Base-by-base conservation (phyloP, 2,888 invertebrate species). In the Drosophila antonietae region DNA sequence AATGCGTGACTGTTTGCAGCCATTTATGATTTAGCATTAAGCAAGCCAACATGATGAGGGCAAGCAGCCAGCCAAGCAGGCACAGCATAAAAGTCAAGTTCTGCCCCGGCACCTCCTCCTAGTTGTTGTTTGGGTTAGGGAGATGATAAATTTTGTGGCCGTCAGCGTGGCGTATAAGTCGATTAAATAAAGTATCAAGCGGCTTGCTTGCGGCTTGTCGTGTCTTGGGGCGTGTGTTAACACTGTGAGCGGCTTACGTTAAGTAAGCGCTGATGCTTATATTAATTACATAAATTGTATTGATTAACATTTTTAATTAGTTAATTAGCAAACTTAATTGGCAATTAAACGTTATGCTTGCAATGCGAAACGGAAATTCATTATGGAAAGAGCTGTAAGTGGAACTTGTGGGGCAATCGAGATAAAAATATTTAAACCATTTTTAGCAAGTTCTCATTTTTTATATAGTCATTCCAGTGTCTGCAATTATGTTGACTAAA, bases 1-100 rank as follows among this genome's bases (percentile, higher is more conserved):
- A 86, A 81, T 85, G 88, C 88, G 86, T 88, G 88, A 88, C 88
- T 85, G 81, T 81, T 83, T 76, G 76, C 73, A 74, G 80, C 70
- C 81, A 80, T 85, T 79, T 74, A 81, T 77, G 83, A 80, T 86
- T 86, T 81, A 10, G 33, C 57, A 44, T 39, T 39, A 7, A 15
- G 2, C 37, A 39, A 31, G 33, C 20, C 20, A 33, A 20, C 44
- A 35, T 7, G 33, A 39, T n/a, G 31, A 33, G 33, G 33, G 51
- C 28, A 28, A 28, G 23, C 23, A 23, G 23, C 23, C 20, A 41
- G n/a, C 14, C 44, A 20, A 20, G 44, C 44, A 43, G 23, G 10
- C 53, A 31, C 37, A 41, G 35, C 61, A 49, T 64, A 51, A 35
- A 51, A 44, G 41, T 43, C 18, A 31, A 0, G 3, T 33, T 12